Base-by-base conservation (phyloP, 2,113 vertebrate species). In the Felis chaus region DNA sequence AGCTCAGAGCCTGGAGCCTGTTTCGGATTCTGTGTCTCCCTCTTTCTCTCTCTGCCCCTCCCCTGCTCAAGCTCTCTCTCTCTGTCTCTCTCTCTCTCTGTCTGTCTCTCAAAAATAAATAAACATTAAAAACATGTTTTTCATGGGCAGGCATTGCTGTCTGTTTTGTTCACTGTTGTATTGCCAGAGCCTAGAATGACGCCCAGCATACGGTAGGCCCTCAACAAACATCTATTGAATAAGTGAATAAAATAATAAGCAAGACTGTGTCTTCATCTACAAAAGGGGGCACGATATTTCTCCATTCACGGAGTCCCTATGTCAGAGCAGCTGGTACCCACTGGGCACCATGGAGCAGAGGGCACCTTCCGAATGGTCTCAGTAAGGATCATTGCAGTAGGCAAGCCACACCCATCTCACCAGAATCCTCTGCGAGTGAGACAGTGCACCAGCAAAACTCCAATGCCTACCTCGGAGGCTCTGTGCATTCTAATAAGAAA, bases 401-500 rank as follows among this genome's bases (percentile, higher is more conserved):
- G 33, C 9, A 18, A 36, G 86, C 19, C 1, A 25, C 21, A 4
- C 63, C 48, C 14, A 57, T 19, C 12, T 2, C 3, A 1, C 41
- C 48, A 48, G 76, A 69, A 29, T 55, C 14, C 74, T 3, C 27
- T 31, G 41, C 7, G 39, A 87, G 21, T 45, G 82, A 86, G 57
- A 31, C 85, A 23, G 5, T 1, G 31, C 29, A 71, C 25, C 12
- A 18, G 33, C 11, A 68, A 89, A 65, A 8, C 87, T n/a, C 55
- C 36, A 53, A 13, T 23, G 39, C 33, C 85, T 73, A 18, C 55
- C 66, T 61, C 2, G 50, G 79, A 91, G 79, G 36, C 85, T 68
- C 36, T 21, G n/a, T 71, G 88, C 57, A 85, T 96, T 91, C 87
- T 74, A 89, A 86, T 86, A 81, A 82, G 83, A 93, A 95, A 89